Evolutionary conservation across 2,797 vertebrate genomes (phyloP).

Genomic region (Epinephelus coioides): DNA sequence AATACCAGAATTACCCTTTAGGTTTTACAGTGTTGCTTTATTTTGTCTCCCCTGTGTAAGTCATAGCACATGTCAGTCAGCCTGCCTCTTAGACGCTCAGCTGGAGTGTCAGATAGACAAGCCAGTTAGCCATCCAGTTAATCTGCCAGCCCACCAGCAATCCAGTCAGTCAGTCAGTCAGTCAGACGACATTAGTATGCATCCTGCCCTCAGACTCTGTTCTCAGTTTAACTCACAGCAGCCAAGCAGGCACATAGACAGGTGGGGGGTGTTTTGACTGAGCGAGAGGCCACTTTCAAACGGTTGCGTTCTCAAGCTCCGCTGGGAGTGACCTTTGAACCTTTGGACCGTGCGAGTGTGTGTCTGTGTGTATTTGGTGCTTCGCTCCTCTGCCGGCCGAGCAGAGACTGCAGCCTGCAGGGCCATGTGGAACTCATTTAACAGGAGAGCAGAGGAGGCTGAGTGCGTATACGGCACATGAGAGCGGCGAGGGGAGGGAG

Average conservation of each 20-base stretch:
- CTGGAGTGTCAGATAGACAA: conserved; percentile 64
- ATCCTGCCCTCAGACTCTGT: conserved; percentile 62
- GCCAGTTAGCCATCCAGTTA: conserved; percentile 63
- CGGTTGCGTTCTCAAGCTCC: conserved; percentile 67
- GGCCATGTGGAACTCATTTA: conserved; percentile 82
- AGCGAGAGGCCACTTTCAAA: conserved; percentile 69
- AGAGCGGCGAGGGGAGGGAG: conserved; percentile 50
- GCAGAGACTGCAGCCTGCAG: conserved; percentile 64
- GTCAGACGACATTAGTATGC: conserved; percentile 55
- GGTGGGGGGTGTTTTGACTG: conserved; percentile 59
- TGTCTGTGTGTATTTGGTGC: conserved; percentile 37
- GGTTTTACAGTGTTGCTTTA: conserved; percentile 3
- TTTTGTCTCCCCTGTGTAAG: conserved; percentile 34
- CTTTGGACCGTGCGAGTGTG: conserved; percentile 23
- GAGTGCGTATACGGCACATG: conserved; percentile 49
- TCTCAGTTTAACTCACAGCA: conserved; percentile 51
- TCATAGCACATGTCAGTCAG: conserved; percentile 65
- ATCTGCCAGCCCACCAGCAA: conserved; percentile 67
- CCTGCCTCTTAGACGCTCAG: conserved; percentile 61
- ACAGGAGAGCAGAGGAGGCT: conserved; percentile 64
- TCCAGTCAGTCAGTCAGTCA: too few relatives aligned
- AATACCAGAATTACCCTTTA: too few relatives aligned
- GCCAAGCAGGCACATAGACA: conserved; percentile 31
- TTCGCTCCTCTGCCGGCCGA: conserved; percentile 44
- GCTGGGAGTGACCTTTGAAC: conserved; percentile 76